phyloP scores from a whole-genome alignment of 2,113 vertebrate genomes.

The Tyto alba region DNA sequence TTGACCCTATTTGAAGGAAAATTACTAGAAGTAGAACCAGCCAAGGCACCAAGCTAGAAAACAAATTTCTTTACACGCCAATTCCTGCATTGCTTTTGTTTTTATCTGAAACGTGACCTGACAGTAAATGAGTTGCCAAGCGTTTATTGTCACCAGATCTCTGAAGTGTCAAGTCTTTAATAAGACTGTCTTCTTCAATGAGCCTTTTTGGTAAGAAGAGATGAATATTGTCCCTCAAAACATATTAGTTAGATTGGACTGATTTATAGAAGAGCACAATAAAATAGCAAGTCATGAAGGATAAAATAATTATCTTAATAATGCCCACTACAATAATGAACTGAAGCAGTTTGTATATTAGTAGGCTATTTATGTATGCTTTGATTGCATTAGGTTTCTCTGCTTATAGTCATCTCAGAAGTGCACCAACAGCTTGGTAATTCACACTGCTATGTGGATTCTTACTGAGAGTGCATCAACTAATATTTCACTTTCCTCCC shows the following conservation, averaged over 20 bases:
- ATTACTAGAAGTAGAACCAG: slow-evolving; percentile 15
- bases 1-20: background rate
- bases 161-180: slow-evolving; percentile 33
- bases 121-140: slow-evolving; percentile 30
- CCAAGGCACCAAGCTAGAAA: background rate
- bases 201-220: background rate
- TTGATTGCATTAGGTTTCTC: background rate
- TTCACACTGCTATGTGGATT: background rate
- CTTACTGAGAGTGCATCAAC: background rate
- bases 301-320: slow-evolving; percentile 49
- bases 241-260: background rate
- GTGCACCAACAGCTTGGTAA: background rate
- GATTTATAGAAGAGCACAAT: background rate
- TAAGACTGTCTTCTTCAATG: slow-evolving; percentile 24
- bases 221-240: slow-evolving; percentile 9
- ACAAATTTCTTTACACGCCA: background rate
- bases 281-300: background rate
- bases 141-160: background rate
- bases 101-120: slow-evolving; percentile 40
- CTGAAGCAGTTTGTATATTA: background rate
- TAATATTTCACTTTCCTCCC: background rate
- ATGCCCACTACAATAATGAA: slow-evolving; percentile 1
- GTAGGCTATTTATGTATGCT: background rate
- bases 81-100: slow-evolving; percentile 1
- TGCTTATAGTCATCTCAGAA: background rate